Evolutionary conservation across 2,797 vertebrate genomes (phyloP), one percentile per base, ranked within the genome.

Genomic region (Xyrichtys novacula): DNA sequence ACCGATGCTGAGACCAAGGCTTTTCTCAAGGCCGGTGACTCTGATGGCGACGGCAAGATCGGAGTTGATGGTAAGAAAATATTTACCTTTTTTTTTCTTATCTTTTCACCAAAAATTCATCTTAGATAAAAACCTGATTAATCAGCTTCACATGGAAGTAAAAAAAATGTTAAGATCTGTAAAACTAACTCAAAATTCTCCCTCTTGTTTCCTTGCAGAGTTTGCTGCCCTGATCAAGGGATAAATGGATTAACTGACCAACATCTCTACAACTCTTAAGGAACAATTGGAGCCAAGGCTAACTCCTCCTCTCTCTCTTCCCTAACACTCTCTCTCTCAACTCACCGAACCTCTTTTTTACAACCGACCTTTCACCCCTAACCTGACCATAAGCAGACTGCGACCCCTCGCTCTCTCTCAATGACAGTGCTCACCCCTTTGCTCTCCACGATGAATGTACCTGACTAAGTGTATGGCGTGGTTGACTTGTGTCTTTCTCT

Each of bases 11-110:
- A 95, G 91, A 95, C 94, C 73, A 85, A 89, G 78, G 47, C 32
- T 0, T 93, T 96, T 75, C 87, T 95, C 10, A 1, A 70, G 75
- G 94, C 89, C 28, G 94, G 94, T 26, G 94, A 96, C 72, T 81
- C 84, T 7, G 94, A 95, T 65, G 92, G 94, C 42, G 94, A 96
- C 0, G 93, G 95, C 81, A 95, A 91, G 93, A 96, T 93, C 16
- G 96, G 95, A 91, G 81, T 90, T 81, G 94, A 94, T 46, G 91
- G 93, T 95, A 85, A 90, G 91, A 31, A 60, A 44, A 5, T 7
- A 1, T 22, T 16, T 2, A 9, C 32, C 3, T 34, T 26, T 23
- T 11, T 32, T 38, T 38, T 38, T 38, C n/a, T n/a, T n/a, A n/a
- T n/a, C 12, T 32, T 38, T 38, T 38, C 16, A 38, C 15, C 11